Evolutionary conservation across 2,888 invertebrate genomes (phyloP).

Genomic region (Pseudococcus jackbeardsleyi): DNA sequence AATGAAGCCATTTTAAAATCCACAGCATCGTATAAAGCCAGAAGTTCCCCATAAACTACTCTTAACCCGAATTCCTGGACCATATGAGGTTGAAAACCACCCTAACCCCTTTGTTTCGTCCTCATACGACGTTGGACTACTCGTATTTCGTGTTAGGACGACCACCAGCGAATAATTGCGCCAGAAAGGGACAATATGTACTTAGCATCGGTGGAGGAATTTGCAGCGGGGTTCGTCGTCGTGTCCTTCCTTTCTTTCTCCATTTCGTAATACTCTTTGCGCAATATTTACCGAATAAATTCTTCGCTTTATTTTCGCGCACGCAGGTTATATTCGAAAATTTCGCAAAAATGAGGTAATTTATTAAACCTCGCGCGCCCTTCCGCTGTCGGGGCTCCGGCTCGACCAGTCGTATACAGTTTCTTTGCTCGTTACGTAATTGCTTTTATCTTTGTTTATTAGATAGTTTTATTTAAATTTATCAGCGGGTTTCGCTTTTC

Average conservation of each 20-base stretch:
- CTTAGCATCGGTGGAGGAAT: not conserved
- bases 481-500: constrained; percentile 4
- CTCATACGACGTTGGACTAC: too few species aligned
- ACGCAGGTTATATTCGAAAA: constrained; percentile 35
- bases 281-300: constrained; percentile 30
- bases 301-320: constrained; percentile 17
- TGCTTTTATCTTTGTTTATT: constrained; percentile 45
- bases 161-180: not conserved
- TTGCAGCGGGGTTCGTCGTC: not conserved
- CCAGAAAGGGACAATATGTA: constrained; percentile 15
- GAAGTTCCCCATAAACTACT: not conserved
- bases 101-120: not conserved
- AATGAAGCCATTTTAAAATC: not conserved
- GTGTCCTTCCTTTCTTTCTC: not conserved
- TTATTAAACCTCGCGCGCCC: not conserved
- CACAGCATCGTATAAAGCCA: too few species aligned
- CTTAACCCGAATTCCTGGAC: not conserved
- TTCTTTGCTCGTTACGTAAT: constrained; percentile 26
- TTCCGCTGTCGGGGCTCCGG: not conserved
- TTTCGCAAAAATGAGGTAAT: constrained; percentile 33
- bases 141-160: not conserved
- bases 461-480: constrained; percentile 46
- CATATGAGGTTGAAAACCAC: not conserved
- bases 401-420: constrained; percentile 13
- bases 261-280: not conserved